A percentile compares a stretch with the other conserved stretches of the same genome.
Conservation (phyloP, 2,797 vertebrate genomes). For the Etheostoma nigrum region DNA sequence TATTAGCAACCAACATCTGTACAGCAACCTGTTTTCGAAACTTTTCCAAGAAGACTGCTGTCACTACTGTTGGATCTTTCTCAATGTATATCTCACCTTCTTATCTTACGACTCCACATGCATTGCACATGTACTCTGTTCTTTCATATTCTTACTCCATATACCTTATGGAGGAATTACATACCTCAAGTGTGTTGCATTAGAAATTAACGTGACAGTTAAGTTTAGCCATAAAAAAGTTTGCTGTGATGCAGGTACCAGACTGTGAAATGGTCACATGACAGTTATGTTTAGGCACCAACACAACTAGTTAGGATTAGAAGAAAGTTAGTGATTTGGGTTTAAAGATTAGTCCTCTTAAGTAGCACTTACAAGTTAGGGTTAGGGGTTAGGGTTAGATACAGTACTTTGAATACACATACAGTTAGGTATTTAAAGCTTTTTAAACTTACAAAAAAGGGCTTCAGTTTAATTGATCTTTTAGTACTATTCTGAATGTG, state of each 20-base stretch:
- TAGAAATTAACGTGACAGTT: too few species aligned
- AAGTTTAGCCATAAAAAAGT: too few species aligned
- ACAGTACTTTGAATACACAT: background rate
- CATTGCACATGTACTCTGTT: background rate
- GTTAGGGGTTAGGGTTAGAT: background rate
- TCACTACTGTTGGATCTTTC: background rate
- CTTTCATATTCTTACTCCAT: background rate
- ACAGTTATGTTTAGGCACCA: too few species aligned
- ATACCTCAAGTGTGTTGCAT: background rate
- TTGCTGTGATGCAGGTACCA: too few species aligned
- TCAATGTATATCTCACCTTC: background rate
- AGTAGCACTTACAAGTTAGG: too few species aligned
- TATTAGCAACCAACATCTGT: background rate
- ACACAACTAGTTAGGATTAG: too few species aligned
- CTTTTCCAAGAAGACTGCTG: background rate
- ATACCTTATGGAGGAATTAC: background rate
- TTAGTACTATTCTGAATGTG: slow-evolving; percentile 1
- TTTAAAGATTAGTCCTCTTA: too few species aligned
- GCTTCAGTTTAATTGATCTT: slow-evolving; percentile 8
- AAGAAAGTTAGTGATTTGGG: too few species aligned
- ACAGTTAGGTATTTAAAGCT: background rate
- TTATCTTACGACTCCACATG: background rate
- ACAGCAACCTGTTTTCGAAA: background rate
- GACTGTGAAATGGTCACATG: too few species aligned
- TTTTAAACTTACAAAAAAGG: slow-evolving; percentile 6